Conservation (phyloP, 2,113 vertebrate species). For the Spea bombifrons region DNA sequence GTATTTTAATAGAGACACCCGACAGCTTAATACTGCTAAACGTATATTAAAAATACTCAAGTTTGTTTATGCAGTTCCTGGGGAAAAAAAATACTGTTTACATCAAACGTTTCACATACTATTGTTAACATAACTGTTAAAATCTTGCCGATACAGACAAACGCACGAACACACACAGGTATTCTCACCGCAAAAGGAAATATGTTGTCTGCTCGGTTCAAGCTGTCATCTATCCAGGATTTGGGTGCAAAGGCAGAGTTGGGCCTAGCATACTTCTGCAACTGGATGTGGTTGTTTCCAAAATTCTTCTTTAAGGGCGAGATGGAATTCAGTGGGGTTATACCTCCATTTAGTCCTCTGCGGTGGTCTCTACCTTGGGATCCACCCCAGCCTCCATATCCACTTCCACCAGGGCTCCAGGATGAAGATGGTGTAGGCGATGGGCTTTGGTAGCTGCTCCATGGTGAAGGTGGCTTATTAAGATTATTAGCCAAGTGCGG, state of each 20-base stretch:
- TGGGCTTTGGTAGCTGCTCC: slow-evolving; percentile 97
- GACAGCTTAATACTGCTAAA: no score
- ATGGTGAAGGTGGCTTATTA: slow-evolving; percentile 93
- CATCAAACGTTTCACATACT: no score
- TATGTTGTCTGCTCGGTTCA: slow-evolving; percentile 89
- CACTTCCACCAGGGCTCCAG: slow-evolving; percentile 91
- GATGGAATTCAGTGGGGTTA: slow-evolving; percentile 91
- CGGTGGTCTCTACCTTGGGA: slow-evolving; percentile 94
- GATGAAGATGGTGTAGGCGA: slow-evolving; percentile 91
- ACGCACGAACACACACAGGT: slow-evolving; percentile 17
- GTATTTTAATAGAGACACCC: no score
- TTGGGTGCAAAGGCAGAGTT: slow-evolving; percentile 92
- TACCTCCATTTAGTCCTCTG: slow-evolving; percentile 86
- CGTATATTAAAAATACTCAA: no score
- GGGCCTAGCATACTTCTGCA: slow-evolving; percentile 93
- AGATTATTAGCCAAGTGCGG: slow-evolving; percentile 92
- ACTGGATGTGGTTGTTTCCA: slow-evolving; percentile 90
- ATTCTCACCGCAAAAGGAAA: slow-evolving; percentile 94
- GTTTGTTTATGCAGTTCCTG: no score
- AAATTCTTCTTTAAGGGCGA: slow-evolving; percentile 98
- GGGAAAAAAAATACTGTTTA: no score
- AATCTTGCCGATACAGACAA: background rate
- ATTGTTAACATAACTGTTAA: no score
- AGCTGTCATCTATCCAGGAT: slow-evolving; percentile 93
- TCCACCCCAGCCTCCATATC: slow-evolving; percentile 92